Percentiles rank a stretch among this genome's conserved stretches.
These are phyloP conservation scores for Strongylocentrotus purpuratus DNA, from an alignment of 35 echinoderm and acorn worm genomes.

Conservation along the genomic window DNA sequence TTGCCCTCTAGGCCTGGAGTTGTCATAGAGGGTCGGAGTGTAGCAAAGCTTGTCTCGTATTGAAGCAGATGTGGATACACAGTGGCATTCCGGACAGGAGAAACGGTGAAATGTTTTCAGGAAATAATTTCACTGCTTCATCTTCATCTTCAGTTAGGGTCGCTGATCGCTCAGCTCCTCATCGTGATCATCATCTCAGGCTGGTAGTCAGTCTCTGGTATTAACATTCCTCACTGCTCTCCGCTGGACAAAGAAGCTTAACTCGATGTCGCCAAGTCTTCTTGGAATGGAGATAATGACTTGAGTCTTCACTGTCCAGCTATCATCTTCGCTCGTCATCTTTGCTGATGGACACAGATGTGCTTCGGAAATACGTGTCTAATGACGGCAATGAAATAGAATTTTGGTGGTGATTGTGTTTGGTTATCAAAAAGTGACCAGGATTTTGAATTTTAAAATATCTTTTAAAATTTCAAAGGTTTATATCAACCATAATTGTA, in stretches of 20 bases:
- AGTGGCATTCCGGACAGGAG: background rate
- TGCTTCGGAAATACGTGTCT: background rate
- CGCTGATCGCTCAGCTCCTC: constrained; percentile 4
- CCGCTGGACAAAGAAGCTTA: background rate
- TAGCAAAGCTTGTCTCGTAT: background rate
- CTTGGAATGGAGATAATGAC: constrained; percentile 1
- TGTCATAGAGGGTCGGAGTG: background rate
- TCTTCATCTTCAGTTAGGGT: background rate
- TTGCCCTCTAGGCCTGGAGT: background rate
- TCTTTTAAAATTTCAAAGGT: background rate
- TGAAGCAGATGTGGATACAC: background rate
- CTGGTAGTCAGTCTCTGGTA: background rate
- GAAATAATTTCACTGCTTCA: background rate
- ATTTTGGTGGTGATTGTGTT: background rate
- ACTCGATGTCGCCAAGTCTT: background rate
- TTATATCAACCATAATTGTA: background rate
- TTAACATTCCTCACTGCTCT: background rate
- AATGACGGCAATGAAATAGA: background rate
- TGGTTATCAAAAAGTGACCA: background rate
- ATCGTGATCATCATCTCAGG: background rate
- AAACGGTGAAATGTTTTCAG: background rate
- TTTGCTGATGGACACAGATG: background rate
- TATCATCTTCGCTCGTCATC: background rate
- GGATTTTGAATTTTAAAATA: background rate
- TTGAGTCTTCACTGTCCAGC: background rate